Evolutionary conservation across 2,888 invertebrate species (phyloP), one percentile per base, ranked within the genome.

Genomic region (Ochropleura plecta): DNA sequence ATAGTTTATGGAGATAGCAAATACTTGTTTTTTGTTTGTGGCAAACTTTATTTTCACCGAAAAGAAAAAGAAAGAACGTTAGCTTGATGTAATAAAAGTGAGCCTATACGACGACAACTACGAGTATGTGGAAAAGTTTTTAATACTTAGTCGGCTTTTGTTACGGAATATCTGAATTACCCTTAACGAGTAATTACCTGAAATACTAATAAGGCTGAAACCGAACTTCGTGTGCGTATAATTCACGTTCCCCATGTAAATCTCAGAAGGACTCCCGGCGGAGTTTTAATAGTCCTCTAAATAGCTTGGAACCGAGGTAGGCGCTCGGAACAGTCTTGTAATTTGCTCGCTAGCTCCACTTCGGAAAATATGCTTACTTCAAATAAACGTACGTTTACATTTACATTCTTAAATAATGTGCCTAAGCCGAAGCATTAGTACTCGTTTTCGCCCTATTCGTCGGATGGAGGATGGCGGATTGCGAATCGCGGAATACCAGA

Each of bases 271-370:
- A 90, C 88, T 91, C 88, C 91, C 89, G 86, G 89, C 88, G 88
- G 92, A 92, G 92, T 92, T 93, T 93, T 94, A 94, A 94, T 94
- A 91, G 93, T 90, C 90, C 91, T 90, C 87, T 93, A 94, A 87
- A 94, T 93, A 91, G 91, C 91, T 88, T 88, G 78, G 85, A 90
- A 89, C 89, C 83, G 90, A 89, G 90, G 90, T 90, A 88, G 88
- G 90, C 89, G 88, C 85, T 87, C 88, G 88, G 86, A 88, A 89
- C 90, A 90, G 91, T 91, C 92, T 91, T 91, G 91, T 93, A 93
- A 94, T 94, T 94, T 92, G 92, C 91, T 91, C 88, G 88, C 86
- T 76, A 80, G 78, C 81, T 86, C 89, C 84, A 88, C 90, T 90
- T 90, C 84, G 86, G 88, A 88, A 92, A 92, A 93, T 92, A 91